These are phyloP conservation scores for Eucriotettix oculatus DNA, from an alignment of 2,888 invertebrate species.

Conservation along the genomic window DNA sequence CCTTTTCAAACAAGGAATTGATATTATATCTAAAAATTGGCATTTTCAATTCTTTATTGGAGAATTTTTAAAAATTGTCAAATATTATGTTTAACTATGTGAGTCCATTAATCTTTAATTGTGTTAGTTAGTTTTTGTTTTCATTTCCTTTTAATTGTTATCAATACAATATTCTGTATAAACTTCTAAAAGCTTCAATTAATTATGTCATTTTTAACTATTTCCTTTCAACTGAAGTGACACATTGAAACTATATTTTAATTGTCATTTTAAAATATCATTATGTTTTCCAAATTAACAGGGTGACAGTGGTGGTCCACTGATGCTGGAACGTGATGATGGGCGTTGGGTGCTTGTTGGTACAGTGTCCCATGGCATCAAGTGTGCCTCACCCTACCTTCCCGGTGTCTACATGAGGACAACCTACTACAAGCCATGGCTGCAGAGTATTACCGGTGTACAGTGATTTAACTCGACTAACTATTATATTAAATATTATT, in stretches of 20 bases:
- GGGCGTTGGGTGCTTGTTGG: slow-evolving; percentile 79
- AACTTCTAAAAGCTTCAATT: too few species aligned
- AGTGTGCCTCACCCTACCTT: slow-evolving; percentile 79
- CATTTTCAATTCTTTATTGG: too few species aligned
- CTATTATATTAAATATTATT: background rate
- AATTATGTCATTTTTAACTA: too few species aligned
- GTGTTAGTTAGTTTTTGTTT: background rate
- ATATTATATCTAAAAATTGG: too few species aligned
- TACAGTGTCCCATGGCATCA: slow-evolving; percentile 88
- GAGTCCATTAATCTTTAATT: too few species aligned
- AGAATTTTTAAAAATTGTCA: too few species aligned
- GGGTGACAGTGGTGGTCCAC: slow-evolving; percentile 87
- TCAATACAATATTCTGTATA: too few species aligned
- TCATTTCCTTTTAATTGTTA: background rate
- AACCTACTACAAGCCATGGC: slow-evolving; percentile 81
- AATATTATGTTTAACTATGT: too few species aligned
- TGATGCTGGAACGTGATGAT: slow-evolving; percentile 66
- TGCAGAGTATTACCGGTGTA: slow-evolving; percentile 73
- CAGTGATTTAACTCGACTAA: background rate
- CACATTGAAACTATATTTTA: too few species aligned
- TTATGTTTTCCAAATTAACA: slow-evolving; percentile 28
- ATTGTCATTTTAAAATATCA: too few species aligned
- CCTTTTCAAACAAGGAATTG: too few species aligned
- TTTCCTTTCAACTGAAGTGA: too few species aligned
- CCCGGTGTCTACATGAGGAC: slow-evolving; percentile 91